Evolutionary conservation across 2,888 invertebrate genomes (phyloP).

Genomic region (Nemurella pictetii): DNA sequence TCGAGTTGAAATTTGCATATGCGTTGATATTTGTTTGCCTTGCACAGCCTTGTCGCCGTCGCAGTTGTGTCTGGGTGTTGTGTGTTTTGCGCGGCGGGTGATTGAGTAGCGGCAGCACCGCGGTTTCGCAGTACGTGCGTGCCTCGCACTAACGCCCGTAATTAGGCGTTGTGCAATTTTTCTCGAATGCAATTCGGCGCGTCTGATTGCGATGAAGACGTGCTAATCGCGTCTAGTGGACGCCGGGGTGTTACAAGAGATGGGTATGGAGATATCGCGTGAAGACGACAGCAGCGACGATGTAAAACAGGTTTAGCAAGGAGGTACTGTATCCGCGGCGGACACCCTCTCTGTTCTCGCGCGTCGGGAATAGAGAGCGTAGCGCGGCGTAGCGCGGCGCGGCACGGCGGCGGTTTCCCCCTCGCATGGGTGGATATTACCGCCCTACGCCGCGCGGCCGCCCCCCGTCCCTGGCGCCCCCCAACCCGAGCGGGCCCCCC

Average conservation of each 20-base stretch:
- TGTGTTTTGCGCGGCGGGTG: too few species aligned
- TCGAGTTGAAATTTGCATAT: background rate
- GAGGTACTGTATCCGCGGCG: background rate
- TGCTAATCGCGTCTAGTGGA: background rate
- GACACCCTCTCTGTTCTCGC: background rate
- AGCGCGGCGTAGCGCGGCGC: background rate
- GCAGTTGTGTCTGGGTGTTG: background rate
- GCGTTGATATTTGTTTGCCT: background rate
- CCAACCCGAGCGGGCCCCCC: constrained; percentile 38
- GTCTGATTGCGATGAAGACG: background rate
- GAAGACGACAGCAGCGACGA: constrained; percentile 9
- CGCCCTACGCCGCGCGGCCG: background rate
- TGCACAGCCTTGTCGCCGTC: background rate
- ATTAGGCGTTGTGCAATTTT: background rate
- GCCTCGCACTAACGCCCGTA: background rate
- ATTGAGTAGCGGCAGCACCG: background rate
- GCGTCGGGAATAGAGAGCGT: background rate
- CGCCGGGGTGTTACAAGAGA: background rate
- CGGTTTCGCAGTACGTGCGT: background rate
- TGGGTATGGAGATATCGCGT: background rate
- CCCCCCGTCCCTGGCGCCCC: background rate
- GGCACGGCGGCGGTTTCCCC: background rate
- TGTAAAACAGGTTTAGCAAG: background rate
- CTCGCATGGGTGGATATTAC: background rate
- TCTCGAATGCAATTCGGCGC: background rate